Conservation (phyloP, 2,113 vertebrate species). For the Cyphomyrus plagiostoma region DNA sequence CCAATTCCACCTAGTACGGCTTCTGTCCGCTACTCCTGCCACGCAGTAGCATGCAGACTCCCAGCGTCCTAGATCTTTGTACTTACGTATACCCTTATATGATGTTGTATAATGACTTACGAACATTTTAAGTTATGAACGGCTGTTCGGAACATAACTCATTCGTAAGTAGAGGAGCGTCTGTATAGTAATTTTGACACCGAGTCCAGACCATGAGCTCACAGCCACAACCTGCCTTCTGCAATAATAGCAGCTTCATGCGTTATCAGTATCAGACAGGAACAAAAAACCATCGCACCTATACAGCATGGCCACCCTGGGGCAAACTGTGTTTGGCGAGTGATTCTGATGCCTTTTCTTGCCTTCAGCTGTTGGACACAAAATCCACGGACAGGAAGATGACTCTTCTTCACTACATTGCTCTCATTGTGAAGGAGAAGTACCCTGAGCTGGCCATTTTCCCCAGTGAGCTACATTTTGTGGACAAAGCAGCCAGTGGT, state of each 20-base stretch:
- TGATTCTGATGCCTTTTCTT: background rate
- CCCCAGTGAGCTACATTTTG: constrained; percentile 88
- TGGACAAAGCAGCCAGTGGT: constrained; percentile 95
- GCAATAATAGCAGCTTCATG: background rate
- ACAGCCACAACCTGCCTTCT: background rate
- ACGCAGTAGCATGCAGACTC: too few species aligned
- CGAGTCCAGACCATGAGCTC: background rate
- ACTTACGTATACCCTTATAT: too few species aligned
- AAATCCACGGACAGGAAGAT: constrained; percentile 95
- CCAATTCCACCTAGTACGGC: too few species aligned
- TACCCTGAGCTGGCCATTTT: constrained; percentile 84
- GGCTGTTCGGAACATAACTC: too few species aligned
- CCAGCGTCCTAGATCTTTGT: too few species aligned
- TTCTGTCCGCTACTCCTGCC: too few species aligned
- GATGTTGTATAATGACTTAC: too few species aligned
- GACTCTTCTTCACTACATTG: constrained; percentile 91
- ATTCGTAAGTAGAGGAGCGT: too few species aligned
- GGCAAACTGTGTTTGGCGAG: background rate
- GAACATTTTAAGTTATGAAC: too few species aligned
- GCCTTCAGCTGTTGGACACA: constrained; percentile 86
- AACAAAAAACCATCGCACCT: background rate
- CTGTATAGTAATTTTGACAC: background rate
- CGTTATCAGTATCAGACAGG: background rate
- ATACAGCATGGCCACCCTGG: background rate
- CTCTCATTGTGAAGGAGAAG: constrained; percentile 87